These are phyloP conservation scores for Acanthacorydalis orientalis DNA, from an alignment of 2,888 invertebrate genomes.

Conservation along the genomic window DNA sequence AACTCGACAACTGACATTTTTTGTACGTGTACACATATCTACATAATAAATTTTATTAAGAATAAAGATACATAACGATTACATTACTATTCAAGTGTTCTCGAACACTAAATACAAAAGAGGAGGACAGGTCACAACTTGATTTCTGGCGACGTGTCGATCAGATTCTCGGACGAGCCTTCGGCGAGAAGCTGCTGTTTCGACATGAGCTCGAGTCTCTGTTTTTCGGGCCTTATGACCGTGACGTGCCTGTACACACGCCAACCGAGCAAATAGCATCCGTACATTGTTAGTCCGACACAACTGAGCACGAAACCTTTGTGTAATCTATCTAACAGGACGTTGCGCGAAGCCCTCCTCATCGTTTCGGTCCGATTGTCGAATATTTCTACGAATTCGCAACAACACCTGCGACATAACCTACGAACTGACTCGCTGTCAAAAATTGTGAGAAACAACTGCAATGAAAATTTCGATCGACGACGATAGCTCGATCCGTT, in stretches of 20 bases:
- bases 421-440: no score
- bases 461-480: no score
- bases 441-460: no score
- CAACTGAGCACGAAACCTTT: constrained; percentile 35
- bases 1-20: no score
- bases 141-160: constrained; percentile 24
- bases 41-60: no score
- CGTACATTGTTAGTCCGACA: constrained; percentile 34
- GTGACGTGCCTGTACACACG: constrained; percentile 32
- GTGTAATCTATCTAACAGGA: constrained; percentile 31
- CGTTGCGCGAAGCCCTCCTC: constrained; percentile 22
- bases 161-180: constrained; percentile 22
- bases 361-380: no score
- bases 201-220: constrained; percentile 23
- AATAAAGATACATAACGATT: neutral
- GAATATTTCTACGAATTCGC: no score
- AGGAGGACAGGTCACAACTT: constrained; percentile 11
- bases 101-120: neutral
- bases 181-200: constrained; percentile 28
- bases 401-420: no score
- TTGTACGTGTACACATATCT: no score
- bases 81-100: neutral
- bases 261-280: constrained; percentile 27
- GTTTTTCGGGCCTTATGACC: constrained; percentile 26
- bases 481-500: no score